A percentile compares a stretch with the other conserved stretches of the same genome.
phyloP scores from a whole-genome alignment of 2,888 invertebrate species.

The Formica aserva region DNA sequence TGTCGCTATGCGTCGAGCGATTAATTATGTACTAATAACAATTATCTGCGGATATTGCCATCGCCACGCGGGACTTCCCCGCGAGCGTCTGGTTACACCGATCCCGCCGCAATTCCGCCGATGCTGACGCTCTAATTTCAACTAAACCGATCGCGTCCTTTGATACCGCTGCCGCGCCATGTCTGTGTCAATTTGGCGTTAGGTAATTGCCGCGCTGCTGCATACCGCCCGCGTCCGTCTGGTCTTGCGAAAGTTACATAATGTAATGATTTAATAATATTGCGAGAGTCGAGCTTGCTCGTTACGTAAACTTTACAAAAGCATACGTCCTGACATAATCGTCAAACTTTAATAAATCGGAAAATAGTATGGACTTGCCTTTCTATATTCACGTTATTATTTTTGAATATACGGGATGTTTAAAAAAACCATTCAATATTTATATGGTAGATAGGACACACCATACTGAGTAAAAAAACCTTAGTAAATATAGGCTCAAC shows the following conservation, averaged over 20 bases:
- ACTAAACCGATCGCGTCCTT: constrained; percentile 48
- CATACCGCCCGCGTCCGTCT: neutral
- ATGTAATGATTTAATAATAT: constrained; percentile 42
- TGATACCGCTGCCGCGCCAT: constrained; percentile 26
- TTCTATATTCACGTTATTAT: neutral
- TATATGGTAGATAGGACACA: too few relatives aligned
- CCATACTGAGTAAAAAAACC: too few relatives aligned
- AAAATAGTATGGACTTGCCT: neutral
- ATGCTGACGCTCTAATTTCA: constrained; percentile 38
- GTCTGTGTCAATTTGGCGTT: constrained; percentile 41
- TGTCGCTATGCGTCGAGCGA: constrained; percentile 33
- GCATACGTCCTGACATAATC: neutral
- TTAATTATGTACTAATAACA: constrained; percentile 65
- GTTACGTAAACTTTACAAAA: neutral
- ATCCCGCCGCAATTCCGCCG: constrained; percentile 34
- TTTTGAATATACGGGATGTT: neutral
- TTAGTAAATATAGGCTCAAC: too few relatives aligned
- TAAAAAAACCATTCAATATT: too few relatives aligned
- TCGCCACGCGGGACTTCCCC: neutral
- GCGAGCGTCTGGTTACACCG: constrained; percentile 31
- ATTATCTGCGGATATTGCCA: constrained; percentile 42
- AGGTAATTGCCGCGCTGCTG: constrained; percentile 22
- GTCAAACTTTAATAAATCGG: constrained; percentile 23
- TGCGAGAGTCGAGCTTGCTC: neutral
- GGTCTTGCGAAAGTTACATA: constrained; percentile 39